Evolutionary conservation across 2,113 vertebrate genomes (phyloP), one percentile per base, ranked within the genome.

Genomic region (Laterallus jamaicensis): DNA sequence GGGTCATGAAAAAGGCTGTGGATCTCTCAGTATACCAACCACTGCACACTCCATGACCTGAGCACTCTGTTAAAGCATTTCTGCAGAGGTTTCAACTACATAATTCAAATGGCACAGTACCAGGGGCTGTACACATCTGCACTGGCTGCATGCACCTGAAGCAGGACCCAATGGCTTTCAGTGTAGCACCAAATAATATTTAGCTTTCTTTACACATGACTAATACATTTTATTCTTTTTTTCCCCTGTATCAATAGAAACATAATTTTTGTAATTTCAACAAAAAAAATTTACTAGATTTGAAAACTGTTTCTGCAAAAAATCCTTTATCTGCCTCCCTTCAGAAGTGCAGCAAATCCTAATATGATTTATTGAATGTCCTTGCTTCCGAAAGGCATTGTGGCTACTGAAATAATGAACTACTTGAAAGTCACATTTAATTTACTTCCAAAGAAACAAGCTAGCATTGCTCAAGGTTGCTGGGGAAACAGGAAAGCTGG

Each of bases 401-500:
- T 98, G 95, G 93, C 95, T 97, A 97, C 97, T 96, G 96, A 98
- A 98, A 98, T 98, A 98, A 98, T 98, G 97, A 98, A 98, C 96
- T 97, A 96, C 98, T 98, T 97, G 97, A 98, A 98, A 98, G 97
- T 97, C 98, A 97, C 97, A 98, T 98, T 98, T 98, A 97, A 98
- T 98, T 98, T 98, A 97, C 97, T 98, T 88, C 50, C 95, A 97
- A 96, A 97, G 97, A 98, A 98, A 97, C 96, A 98, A 98, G 97
- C 96, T 94, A 97, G 97, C 96, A 95, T 97, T 86, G 73, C 95
- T 93, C 75, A 54, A 96, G 97, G 98, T 98, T 98, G 98, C 98
- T 98, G 98, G 97, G 97, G 98, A 98, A 98, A 98, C 98, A 96
- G 97, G 92, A 97, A 97, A 98, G 96, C 97, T 97, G 96, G 95